Conservation (phyloP, 2,113 vertebrate species). For the Scomber japonicus region DNA sequence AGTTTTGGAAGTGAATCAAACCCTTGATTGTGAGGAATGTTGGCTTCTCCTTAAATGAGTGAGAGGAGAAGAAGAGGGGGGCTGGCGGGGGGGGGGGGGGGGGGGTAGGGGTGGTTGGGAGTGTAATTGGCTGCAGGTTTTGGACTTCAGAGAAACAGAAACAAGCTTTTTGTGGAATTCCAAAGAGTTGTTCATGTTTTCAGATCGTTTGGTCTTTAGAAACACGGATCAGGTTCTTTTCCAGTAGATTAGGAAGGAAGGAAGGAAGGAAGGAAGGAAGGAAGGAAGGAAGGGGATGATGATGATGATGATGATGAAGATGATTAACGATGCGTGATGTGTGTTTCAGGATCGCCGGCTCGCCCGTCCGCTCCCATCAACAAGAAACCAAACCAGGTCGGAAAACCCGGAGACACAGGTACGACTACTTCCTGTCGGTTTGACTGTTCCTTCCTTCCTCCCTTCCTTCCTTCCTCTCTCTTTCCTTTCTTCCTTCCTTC, state of each 20-base stretch:
- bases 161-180: conserved; percentile 34
- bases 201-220: conserved; percentile 44
- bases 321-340: neutral
- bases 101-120: neutral
- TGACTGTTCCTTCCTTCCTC: too few species aligned
- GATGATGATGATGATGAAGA: too few species aligned
- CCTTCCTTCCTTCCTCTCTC: too few species aligned
- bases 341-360: conserved; percentile 72
- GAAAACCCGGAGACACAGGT: conserved; percentile 71
- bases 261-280: too few species aligned
- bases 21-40: conserved; percentile 75
- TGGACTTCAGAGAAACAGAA: conserved; percentile 51
- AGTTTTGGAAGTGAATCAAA: conserved; percentile 52
- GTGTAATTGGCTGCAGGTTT: conserved; percentile 72
- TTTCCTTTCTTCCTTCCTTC: too few species aligned
- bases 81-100: too few species aligned
- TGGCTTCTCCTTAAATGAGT: conserved; percentile 37
- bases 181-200: conserved; percentile 46
- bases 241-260: too few species aligned
- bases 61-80: too few species aligned
- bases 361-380: conserved; percentile 48
- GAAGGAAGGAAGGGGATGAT: too few species aligned
- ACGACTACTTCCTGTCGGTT: too few species aligned
- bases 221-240: neutral
- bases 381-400: conserved; percentile 78